Base-by-base conservation (phyloP, 2,113 vertebrate species). In the Otocyon megalotis region DNA sequence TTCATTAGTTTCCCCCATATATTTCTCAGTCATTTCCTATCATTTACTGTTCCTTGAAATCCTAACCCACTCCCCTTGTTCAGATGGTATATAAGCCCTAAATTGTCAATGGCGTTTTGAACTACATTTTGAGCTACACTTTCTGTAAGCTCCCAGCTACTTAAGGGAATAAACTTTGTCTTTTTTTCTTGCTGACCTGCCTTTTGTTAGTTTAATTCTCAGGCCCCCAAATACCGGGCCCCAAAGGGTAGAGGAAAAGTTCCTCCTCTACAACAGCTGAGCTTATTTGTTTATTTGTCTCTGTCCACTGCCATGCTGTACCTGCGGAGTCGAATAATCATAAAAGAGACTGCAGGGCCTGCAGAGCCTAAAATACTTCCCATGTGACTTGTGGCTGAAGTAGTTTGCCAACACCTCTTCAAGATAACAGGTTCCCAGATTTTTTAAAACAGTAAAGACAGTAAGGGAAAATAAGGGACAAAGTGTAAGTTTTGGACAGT, bases 361-460 rank as follows among this genome's bases (percentile, higher is more conserved):
- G 30, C 81, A 90, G 86, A 74, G 37, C 30, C 85, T 90, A 43
- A 88, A 90, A 88, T 58, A 63, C 82, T 94, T 77, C 94, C 37
- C 91, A 72, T 74, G 43, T 91, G n/a, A 32, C n/a, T 89, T 53
- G 95, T 83, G 56, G 79, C 12, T 85, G 54, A 85, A 92, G 93
- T 77, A 90, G 26, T 83, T 72, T 95, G 15, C 93, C 60, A 79
- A 94, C 20, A 28, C 28, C 11, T 88, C 56, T 90, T 97, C 48
- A 83, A 93, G 10, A 60, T 72, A 89, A 96, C 28, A 95, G 48
- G 12, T 88, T 76, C 65, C 30, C 26, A 65, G 30, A 67, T 48
- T 86, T 95, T 93, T 74, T 37, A 77, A 95, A 97, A 62, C 15
- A 92, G 37, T 88, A 79, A 97, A 88, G 32, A 90, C 12, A 72